These are phyloP conservation scores for Arvicanthis niloticus DNA, from an alignment of 2,113 vertebrate species.

Conservation along the genomic window DNA sequence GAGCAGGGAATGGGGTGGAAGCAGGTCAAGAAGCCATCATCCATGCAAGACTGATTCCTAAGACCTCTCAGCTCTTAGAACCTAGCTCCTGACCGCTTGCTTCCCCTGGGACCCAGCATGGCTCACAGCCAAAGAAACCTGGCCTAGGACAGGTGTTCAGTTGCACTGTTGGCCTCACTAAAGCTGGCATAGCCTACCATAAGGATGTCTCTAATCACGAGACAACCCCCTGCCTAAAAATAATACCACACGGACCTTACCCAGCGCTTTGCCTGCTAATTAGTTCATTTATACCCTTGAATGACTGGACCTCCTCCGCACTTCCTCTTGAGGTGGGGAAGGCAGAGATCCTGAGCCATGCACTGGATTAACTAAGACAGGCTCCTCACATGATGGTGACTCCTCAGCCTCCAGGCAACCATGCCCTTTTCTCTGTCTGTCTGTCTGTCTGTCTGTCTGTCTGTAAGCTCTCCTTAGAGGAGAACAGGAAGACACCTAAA, in stretches of 20 bases:
- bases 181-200: neutral
- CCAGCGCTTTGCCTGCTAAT: neutral
- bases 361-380: neutral
- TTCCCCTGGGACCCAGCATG: neutral
- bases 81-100: neutral
- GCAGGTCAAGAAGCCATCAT: accelerated
- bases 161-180: neutral
- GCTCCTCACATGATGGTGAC: neutral
- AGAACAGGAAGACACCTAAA: neutral
- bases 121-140: neutral
- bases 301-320: neutral
- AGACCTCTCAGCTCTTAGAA: neutral
- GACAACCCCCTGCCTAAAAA: neutral
- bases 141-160: neutral
- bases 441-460: too few species aligned
- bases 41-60: neutral
- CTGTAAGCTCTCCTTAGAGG: neutral
- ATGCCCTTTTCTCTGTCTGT: neutral
- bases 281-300: neutral
- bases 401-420: accelerated
- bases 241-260: accelerated
- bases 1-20: accelerated
- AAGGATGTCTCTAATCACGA: neutral
- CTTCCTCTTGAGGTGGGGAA: neutral
- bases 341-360: neutral